Evolutionary conservation across 2,888 invertebrate species (phyloP), one percentile per base, ranked within the genome.

Genomic region (Drosophila affinis): DNA sequence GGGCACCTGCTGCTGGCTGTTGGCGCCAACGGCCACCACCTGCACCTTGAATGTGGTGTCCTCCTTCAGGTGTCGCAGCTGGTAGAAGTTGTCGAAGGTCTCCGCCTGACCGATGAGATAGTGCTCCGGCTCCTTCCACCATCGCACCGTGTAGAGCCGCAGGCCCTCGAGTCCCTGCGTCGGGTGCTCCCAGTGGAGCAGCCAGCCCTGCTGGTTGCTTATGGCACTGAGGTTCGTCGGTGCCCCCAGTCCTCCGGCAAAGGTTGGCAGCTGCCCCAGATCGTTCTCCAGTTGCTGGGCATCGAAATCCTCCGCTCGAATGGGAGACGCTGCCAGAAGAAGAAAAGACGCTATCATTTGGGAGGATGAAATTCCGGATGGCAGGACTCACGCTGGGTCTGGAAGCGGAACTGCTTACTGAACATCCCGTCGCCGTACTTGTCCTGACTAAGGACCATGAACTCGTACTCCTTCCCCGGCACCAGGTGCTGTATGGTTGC

Each of bases 361-460:
- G 1, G 6, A 2, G 1, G 1, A 0, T 14, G 0, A 0, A 4
- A 29, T 7, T 3, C 29, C 1, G 29, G 4, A 4, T n/a, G 39
- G 4, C 24, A 5, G 24, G n/a, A 7, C 39, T 83, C 81, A 93
- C 93, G 94, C 91, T 95, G 94, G 0, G 98, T 98, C 89, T 94
- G 94, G 62, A 96, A 95, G 81, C 94, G 94, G 34, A 97, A 93
- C 12, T 96, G 94, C 91, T 97, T 96, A 92, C 98, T 98, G 90
- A 97, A 97, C 93, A 97, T 95, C 27, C 98, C 98, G 87, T 98
- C 97, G 9, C 98, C 98, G 70, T 95, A 93, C 87, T 95, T 94
- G 92, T 98, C 98, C 91, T 97, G 96, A 80, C 97, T 95, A 55
- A 97, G 94, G 54, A 98, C 96, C 94, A 97, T 97, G 90, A 98